Percentiles rank a stretch among this genome's conserved stretches.
Conservation (phyloP, 2,888 invertebrate species). For the Lagria hirta region DNA sequence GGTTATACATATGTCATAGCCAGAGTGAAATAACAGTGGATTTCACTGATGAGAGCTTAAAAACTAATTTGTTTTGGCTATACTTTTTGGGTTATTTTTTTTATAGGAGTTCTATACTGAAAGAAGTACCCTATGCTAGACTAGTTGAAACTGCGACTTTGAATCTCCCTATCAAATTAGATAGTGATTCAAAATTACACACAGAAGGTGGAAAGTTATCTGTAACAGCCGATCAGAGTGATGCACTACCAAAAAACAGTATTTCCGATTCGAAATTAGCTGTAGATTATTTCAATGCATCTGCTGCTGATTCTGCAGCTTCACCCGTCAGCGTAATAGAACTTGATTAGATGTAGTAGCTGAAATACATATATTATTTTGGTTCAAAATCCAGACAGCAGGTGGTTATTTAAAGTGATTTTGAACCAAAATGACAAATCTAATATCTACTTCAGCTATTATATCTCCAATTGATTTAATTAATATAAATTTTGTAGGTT, state of each 20-base stretch:
- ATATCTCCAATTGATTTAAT: neutral
- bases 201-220: slow-evolving; percentile 54
- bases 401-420: no score
- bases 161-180: slow-evolving; percentile 60
- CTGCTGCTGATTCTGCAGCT: slow-evolving; percentile 23
- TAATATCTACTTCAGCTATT: no score
- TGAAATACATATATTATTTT: slow-evolving; percentile 25
- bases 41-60: no score
- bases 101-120: slow-evolving; percentile 45
- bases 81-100: no score
- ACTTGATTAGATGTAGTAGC: no score
- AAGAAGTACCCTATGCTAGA: slow-evolving; percentile 78
- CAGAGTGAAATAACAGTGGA: no score
- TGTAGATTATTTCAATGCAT: slow-evolving; percentile 68
- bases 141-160: slow-evolving; percentile 68
- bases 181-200: slow-evolving; percentile 71
- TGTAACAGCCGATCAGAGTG: slow-evolving; percentile 54
- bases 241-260: slow-evolving; percentile 72
- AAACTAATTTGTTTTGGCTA: no score
- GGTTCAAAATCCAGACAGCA: no score
- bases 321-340: slow-evolving; percentile 50
- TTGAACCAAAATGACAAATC: no score
- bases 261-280: slow-evolving; percentile 84
- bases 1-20: no score
- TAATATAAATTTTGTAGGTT: slow-evolving; percentile 29